Conservation (phyloP, 2,888 invertebrate genomes). For the Latrodectus elegans region DNA sequence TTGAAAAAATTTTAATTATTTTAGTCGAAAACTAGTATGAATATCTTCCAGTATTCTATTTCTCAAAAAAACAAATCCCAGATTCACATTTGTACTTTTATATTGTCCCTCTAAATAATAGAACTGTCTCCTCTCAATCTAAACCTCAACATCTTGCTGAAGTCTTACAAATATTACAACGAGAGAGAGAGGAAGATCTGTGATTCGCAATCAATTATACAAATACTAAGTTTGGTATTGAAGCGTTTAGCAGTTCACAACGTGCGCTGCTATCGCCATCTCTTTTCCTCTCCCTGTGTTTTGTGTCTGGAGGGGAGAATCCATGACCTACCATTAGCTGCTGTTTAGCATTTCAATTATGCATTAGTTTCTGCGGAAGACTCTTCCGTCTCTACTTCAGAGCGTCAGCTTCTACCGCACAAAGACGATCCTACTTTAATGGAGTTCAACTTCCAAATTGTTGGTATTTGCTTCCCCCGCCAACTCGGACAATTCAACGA, state of each 20-base stretch:
- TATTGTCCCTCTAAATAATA: not conserved
- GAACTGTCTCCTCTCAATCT: not conserved
- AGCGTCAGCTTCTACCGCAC: not conserved
- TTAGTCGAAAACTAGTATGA: too few species aligned
- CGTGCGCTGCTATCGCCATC: slow-evolving; percentile 5
- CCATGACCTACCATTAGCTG: slow-evolving; percentile 35
- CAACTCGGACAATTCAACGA: slow-evolving; percentile 15
- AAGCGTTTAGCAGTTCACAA: slow-evolving; percentile 12
- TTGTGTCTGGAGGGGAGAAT: slow-evolving; percentile 20
- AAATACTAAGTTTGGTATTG: slow-evolving; percentile 23
- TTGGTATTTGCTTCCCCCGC: not conserved
- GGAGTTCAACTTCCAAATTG: slow-evolving; percentile 11
- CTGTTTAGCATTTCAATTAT: slow-evolving; percentile 57
- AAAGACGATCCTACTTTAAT: slow-evolving; percentile 25
- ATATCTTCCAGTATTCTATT: too few species aligned
- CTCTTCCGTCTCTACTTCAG: not conserved
- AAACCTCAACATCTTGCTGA: not conserved
- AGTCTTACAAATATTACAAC: slow-evolving; percentile 23
- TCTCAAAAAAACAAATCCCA: too few species aligned
- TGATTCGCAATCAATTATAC: slow-evolving; percentile 21
- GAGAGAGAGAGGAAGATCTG: not conserved
- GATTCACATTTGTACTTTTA: too few species aligned
- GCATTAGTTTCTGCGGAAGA: not conserved
- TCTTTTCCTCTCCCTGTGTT: not conserved
- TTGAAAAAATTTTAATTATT: too few species aligned